phyloP scores from a whole-genome alignment of 2,888 invertebrate genomes.

The Dexiosoma caninum region DNA sequence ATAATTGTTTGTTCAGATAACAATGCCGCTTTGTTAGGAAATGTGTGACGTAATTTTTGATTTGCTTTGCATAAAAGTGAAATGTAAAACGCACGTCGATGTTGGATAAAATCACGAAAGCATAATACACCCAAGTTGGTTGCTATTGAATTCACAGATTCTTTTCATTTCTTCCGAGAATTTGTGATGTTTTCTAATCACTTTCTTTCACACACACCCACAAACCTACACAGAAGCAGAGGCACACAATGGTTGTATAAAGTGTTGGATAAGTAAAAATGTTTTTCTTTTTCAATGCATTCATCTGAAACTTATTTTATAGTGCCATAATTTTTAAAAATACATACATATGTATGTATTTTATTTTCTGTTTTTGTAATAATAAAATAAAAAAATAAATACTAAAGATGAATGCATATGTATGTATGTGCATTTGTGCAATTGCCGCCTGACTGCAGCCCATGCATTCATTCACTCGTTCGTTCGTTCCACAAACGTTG shows the following conservation, averaged over 20 bases:
- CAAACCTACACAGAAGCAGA: no score
- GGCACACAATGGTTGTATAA: neutral
- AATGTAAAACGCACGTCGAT: neutral
- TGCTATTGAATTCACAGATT: conserved; percentile 15
- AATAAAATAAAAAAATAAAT: conserved; percentile 6
- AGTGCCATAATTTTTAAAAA: neutral
- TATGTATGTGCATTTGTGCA: neutral
- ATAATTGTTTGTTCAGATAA: conserved; percentile 10
- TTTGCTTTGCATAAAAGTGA: conserved; percentile 14
- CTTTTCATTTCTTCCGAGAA: conserved; percentile 24
- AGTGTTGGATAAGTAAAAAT: neutral
- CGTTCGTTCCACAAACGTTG: neutral
- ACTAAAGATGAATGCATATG: neutral
- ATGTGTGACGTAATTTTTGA: conserved; percentile 24
- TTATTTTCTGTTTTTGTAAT: neutral
- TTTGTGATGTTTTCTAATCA: neutral
- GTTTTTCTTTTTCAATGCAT: neutral
- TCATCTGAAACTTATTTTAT: neutral
- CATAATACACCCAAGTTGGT: neutral
- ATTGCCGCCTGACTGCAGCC: conserved; percentile 38
- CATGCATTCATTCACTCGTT: conserved; percentile 22
- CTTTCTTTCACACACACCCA: neutral
- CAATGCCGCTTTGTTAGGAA: neutral
- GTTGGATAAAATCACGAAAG: neutral
- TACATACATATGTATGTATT: no score